Evolutionary conservation across 1,140 invertebrate genomes (phyloP).

Genomic region (Cherax destructor): DNA sequence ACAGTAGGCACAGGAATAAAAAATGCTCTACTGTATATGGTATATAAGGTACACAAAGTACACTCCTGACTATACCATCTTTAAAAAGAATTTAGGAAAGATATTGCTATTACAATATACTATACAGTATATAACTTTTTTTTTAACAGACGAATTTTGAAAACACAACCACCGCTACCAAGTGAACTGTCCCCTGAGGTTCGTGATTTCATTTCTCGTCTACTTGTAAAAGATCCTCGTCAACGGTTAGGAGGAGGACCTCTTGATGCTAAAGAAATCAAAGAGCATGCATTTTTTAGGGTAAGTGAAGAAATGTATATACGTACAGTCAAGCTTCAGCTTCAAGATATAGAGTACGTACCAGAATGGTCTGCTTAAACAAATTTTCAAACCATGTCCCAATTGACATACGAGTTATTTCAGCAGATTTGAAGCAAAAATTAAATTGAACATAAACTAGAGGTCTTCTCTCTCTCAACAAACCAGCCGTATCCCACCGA

Average conservation of each 20-base stretch:
- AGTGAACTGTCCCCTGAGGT: conserved; percentile 81
- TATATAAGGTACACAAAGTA: too few species aligned
- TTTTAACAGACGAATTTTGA: conserved; percentile 84
- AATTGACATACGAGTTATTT: too few species aligned
- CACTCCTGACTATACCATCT: not conserved
- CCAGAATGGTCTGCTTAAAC: too few species aligned
- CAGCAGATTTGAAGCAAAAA: too few species aligned
- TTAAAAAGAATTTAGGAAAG: not conserved
- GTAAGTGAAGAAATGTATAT: conserved; percentile 72
- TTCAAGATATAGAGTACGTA: too few species aligned
- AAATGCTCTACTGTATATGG: too few species aligned
- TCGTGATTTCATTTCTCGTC: conserved; percentile 82
- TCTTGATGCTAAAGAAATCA: conserved; percentile 88
- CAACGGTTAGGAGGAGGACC: conserved; percentile 89
- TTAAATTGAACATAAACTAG: too few species aligned
- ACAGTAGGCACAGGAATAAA: too few species aligned
- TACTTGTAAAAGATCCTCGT: conserved; percentile 92
- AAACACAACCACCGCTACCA: conserved; percentile 90
- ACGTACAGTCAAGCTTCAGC: too few species aligned
- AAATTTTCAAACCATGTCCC: too few species aligned
- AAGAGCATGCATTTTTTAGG: conserved; percentile 90
- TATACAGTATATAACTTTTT: conserved; percentile 57
- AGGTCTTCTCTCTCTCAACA: too few species aligned
- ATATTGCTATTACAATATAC: conserved; percentile 1
- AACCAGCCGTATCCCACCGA: too few species aligned